A percentile compares a stretch with the other conserved stretches of the same genome.
Conservation (phyloP, 2,797 vertebrate species). For the Syncerus caffer region DNA sequence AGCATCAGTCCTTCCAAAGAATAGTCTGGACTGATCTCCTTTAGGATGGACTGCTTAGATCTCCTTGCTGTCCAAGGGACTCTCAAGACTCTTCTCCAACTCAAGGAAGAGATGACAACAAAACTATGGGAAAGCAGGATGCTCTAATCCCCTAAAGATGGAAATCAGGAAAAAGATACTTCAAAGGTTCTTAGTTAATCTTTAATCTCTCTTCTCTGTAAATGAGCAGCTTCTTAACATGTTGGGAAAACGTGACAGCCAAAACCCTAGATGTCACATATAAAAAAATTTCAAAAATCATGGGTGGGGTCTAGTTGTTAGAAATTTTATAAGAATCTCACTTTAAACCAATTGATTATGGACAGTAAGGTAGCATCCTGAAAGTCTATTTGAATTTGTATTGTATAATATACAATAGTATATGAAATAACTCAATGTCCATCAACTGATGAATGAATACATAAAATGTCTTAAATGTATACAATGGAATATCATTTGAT, state of each 20-base stretch:
- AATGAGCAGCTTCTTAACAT: background rate
- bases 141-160: accelerated
- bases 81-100: background rate
- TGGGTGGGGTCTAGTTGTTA: background rate
- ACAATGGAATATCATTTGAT: background rate
- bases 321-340: background rate
- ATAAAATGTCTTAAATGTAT: background rate
- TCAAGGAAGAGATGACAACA: background rate
- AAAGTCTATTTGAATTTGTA: background rate
- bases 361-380: background rate
- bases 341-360: background rate
- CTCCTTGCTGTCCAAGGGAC: background rate
- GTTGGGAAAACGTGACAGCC: background rate
- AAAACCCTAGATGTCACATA: background rate
- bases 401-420: background rate
- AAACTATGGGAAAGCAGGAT: background rate
- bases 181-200: background rate
- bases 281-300: background rate
- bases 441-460: background rate
- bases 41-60: background rate
- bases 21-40: background rate
- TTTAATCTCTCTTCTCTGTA: background rate
- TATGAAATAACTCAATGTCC: background rate
- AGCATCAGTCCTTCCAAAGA: background rate
- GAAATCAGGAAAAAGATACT: background rate